Conservation (phyloP, 1,140 invertebrate genomes). For the Caenorhabditis inopinata region DNA sequence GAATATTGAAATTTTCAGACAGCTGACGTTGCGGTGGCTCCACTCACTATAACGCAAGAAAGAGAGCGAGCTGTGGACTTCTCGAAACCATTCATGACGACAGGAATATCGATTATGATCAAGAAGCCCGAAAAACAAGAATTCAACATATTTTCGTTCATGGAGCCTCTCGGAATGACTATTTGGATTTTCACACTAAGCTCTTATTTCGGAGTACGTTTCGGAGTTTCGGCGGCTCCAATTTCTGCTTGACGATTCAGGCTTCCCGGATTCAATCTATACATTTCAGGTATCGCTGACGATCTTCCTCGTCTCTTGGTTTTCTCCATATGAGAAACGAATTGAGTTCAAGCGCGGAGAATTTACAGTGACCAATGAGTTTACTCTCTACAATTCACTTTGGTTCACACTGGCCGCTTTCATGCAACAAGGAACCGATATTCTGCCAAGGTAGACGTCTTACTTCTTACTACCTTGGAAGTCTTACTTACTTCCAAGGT, state of each 20-base stretch:
- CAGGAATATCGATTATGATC: conserved; percentile 95
- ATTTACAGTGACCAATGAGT: conserved; percentile 84
- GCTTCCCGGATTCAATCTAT: too few species aligned
- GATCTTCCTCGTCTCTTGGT: conserved; percentile 75
- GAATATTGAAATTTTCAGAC: conserved; percentile 66
- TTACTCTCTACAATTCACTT: conserved; percentile 90
- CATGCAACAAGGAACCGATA: conserved; percentile 96
- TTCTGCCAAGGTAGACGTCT: conserved; percentile 84
- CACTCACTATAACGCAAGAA: conserved; percentile 86
- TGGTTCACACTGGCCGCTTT: conserved; percentile 95
- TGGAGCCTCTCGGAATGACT: conserved; percentile 93
- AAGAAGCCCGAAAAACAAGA: conserved; percentile 84
- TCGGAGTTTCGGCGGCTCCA: conserved; percentile 66
- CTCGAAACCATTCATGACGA: conserved; percentile 95
- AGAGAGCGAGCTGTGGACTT: conserved; percentile 90
- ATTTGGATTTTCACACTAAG: conserved; percentile 96
- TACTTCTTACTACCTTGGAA: background rate
- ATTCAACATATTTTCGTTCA: conserved; percentile 88
- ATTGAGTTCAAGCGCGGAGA: conserved; percentile 67
- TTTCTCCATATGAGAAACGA: conserved; percentile 81
- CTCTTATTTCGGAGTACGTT: conserved; percentile 91
- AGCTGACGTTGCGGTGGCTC: conserved; percentile 91
- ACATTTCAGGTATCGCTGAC: conserved; percentile 63
- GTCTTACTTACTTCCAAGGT: too few species aligned
- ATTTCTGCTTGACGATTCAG: background rate